A percentile compares a stretch with the other conserved stretches of the same genome.
Conservation (phyloP, 2,113 vertebrate genomes). For the Crotalus helleri region DNA sequence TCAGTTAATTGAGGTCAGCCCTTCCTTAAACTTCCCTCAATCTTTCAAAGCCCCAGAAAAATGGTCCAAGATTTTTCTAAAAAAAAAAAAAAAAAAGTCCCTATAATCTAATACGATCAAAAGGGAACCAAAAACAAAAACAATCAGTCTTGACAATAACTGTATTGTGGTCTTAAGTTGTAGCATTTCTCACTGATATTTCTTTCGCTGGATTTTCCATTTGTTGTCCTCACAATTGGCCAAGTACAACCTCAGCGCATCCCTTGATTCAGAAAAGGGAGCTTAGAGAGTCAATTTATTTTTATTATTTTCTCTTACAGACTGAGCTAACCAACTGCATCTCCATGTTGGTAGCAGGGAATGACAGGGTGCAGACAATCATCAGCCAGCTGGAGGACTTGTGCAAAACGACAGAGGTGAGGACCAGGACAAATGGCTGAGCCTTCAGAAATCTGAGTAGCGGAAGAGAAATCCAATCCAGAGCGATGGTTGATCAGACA, state of each 20-base stretch:
- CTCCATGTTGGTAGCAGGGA: constrained; percentile 79
- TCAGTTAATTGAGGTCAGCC: not conserved
- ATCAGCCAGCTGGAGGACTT: constrained; percentile 79
- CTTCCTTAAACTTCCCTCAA: not conserved
- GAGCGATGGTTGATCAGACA: not conserved
- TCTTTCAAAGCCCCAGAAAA: not conserved
- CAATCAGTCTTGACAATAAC: too few species aligned
- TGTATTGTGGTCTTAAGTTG: not conserved
- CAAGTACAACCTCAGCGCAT: not conserved
- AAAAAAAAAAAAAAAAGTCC: not conserved
- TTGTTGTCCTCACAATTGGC: not conserved
- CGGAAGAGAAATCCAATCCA: not conserved
- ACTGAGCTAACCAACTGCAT: constrained; percentile 77
- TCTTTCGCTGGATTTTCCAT: not conserved
- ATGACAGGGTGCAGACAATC: constrained; percentile 76
- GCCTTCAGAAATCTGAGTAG: rapidly evolving
- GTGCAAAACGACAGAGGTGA: constrained; percentile 73
- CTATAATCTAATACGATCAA: not conserved
- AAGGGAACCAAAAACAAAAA: not conserved
- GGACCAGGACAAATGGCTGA: not conserved
- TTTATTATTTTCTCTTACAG: constrained; percentile 52
- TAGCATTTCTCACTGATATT: too few species aligned
- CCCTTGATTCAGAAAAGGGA: not conserved
- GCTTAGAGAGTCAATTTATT: not conserved
- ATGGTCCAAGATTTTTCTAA: not conserved